phyloP scores from a whole-genome alignment of 2,888 invertebrate genomes.

The Trimorus sp. region DNA sequence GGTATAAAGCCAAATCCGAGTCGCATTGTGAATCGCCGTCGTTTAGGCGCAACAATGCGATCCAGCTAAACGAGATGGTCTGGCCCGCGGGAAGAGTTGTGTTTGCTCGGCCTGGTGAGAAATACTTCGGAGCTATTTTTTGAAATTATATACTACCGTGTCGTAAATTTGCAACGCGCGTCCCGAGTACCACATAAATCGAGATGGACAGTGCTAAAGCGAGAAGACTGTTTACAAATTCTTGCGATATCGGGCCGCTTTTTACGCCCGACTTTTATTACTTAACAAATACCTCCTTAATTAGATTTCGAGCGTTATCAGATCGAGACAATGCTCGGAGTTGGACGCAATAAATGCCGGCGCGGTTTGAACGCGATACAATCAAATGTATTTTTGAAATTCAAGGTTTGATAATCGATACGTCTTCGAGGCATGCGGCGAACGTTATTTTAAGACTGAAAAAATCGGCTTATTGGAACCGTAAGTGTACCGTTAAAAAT shows the following conservation, averaged over 20 bases:
- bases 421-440: no score
- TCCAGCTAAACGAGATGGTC: constrained; percentile 22
- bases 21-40: constrained; percentile 25
- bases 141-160: constrained; percentile 49
- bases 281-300: constrained; percentile 33
- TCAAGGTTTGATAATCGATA: no score
- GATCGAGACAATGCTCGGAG: constrained; percentile 14
- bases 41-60: constrained; percentile 30
- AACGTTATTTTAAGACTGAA: no score
- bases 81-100: constrained; percentile 21
- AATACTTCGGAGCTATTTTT: constrained; percentile 40
- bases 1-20: constrained; percentile 48
- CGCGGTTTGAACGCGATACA: not conserved
- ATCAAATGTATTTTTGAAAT: no score
- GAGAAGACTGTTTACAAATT: constrained; percentile 37
- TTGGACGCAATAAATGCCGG: constrained; percentile 6
- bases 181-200: constrained; percentile 28
- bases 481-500: no score
- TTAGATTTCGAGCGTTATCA: constrained; percentile 28
- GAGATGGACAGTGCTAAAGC: constrained; percentile 27
- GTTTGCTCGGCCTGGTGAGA: constrained; percentile 37
- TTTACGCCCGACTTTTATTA: constrained; percentile 37
- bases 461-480: no score
- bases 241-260: constrained; percentile 20
- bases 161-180: constrained; percentile 48